Conservation (phyloP, 2,797 vertebrate species). For the Oreortyx pictus region DNA sequence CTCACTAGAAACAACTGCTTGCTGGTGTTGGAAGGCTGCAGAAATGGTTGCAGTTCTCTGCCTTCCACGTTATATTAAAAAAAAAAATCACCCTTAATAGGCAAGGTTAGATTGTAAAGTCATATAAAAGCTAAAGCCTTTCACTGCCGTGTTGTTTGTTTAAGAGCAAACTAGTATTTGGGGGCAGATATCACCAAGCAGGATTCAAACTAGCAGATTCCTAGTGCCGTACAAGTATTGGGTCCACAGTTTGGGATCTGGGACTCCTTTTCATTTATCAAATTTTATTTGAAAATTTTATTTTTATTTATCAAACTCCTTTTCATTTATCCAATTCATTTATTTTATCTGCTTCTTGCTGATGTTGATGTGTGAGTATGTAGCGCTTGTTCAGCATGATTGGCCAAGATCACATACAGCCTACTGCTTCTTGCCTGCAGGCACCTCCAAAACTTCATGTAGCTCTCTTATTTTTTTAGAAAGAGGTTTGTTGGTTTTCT, state of each 20-base stretch:
- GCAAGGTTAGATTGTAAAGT: not conserved
- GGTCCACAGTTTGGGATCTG: fast-evolving
- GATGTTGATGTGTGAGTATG: not conserved
- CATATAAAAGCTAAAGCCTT: not conserved
- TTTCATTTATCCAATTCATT: not conserved
- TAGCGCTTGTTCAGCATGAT: not conserved
- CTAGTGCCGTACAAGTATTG: fast-evolving
- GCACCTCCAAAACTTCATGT: not conserved
- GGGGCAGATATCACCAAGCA: not conserved
- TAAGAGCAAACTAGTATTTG: not conserved
- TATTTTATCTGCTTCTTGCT: not conserved
- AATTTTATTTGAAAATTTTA: too few relatives aligned
- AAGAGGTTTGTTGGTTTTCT: not conserved
- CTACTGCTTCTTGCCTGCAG: not conserved
- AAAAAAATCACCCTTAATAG: not conserved
- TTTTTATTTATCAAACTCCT: too few relatives aligned
- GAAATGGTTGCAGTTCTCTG: not conserved
- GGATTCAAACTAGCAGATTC: not conserved
- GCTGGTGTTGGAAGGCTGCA: not conserved
- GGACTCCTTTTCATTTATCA: not conserved
- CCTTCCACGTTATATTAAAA: not conserved
- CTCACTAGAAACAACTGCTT: not conserved
- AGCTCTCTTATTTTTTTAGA: not conserved
- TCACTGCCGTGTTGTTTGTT: not conserved
- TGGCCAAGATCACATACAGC: not conserved